Conservation (phyloP, 2,113 vertebrate species). For the Ursus arctos region DNA sequence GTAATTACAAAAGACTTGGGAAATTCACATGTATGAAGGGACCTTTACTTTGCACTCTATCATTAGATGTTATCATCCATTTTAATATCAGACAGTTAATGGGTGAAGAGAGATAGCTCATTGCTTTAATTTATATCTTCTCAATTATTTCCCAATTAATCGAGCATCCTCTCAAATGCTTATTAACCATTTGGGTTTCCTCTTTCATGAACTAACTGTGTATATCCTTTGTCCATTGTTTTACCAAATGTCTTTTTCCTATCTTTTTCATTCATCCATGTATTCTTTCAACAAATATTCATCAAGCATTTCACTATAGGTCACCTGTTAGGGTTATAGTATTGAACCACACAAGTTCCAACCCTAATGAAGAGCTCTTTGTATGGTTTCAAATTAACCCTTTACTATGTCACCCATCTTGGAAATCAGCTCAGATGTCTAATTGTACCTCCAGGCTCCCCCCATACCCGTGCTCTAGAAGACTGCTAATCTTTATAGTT, state of each 20-base stretch:
- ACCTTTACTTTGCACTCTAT: not conserved
- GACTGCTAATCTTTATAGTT: not conserved
- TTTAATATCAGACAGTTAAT: not conserved
- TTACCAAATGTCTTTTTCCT: not conserved
- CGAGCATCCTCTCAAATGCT: not conserved
- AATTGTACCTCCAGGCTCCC: not conserved
- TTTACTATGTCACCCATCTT: not conserved
- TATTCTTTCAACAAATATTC: not conserved
- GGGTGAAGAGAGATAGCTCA: not conserved
- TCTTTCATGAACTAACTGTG: not conserved
- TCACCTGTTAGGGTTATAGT: not conserved
- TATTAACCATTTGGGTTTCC: not conserved
- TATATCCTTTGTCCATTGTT: not conserved
- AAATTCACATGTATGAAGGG: not conserved
- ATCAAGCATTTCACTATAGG: not conserved
- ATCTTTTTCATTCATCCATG: not conserved
- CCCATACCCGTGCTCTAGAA: not conserved
- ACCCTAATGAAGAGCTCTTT: not conserved
- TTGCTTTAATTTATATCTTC: not conserved
- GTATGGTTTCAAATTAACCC: not conserved
- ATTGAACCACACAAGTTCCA: not conserved
- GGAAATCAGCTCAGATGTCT: constrained; percentile 38
- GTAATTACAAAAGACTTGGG: not conserved
- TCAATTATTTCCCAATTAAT: not conserved
- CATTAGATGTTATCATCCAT: not conserved